Evolutionary conservation across 1,140 invertebrate genomes (phyloP), one percentile per base, ranked within the genome.

Genomic region (Acromyrmex charruanus): DNA sequence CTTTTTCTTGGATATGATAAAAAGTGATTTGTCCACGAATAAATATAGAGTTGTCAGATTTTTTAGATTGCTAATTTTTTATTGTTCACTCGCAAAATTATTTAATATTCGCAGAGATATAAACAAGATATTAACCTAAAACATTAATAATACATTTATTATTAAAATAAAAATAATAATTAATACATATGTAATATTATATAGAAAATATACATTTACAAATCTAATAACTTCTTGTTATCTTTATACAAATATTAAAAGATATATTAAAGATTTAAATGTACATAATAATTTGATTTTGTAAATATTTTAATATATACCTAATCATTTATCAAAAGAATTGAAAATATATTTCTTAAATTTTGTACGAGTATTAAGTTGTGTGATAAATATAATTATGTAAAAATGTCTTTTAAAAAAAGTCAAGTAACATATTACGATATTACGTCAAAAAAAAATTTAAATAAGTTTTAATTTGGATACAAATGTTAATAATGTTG

Each of bases 241-340:
- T 55, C 0, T 55, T 55, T 18, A 14, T 53, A n/a, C 2, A 51
- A 53, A 35, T 35, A 53, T 31, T 53, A 55, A 35, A 72, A 31
- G 53, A n/a, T 49, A 69, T 14, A 39, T 39, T 53, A 2, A 16
- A 16, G n/a, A n/a, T 55, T 58, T 25, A 59, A 21, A 39, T 39
- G 35, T 35, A 35, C 35, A 21, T 58, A 0, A 21, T 75, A 75
- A 58, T 21, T 35, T 39, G 5, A 5, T 0, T 2, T 39, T 9
- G 63, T 44, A 31, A n/a, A 55, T 77, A 77, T 65, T 59, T 59
- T 31, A 31, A 79, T 25, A 31, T 18, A 31, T 79, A 39, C 7
- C 6, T 39, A 51, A 65, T 12, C 18, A 0, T 0, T 31, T 6
- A 49, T 51, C 7, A 31, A 9, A n/a, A n/a, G 71, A 14, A 81